A percentile compares a stretch with the other conserved stretches of the same genome.
Evolutionary conservation across 2,888 invertebrate species (phyloP).

Genomic region (Dryobotodes eremita): DNA sequence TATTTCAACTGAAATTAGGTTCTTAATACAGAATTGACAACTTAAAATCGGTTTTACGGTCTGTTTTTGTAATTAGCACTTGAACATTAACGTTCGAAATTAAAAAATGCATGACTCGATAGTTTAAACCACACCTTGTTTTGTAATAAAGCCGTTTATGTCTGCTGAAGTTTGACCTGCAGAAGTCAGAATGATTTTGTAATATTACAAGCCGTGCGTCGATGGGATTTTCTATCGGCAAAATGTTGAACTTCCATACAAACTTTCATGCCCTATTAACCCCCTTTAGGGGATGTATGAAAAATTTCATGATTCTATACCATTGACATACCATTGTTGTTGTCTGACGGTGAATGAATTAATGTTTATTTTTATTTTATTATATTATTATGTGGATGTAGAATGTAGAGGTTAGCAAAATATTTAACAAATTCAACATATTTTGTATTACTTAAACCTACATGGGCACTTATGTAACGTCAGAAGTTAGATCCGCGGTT

Average conservation of each 20-base stretch:
- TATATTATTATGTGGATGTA: no score
- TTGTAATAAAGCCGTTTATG: background rate
- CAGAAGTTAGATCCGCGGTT: no score
- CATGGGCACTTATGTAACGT: background rate
- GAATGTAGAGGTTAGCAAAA: background rate
- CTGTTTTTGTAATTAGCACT: background rate
- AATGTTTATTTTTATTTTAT: no score
- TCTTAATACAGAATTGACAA: background rate
- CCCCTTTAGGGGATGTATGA: no score
- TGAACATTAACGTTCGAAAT: background rate
- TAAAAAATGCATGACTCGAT: background rate
- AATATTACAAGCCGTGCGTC: background rate
- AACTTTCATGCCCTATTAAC: no score
- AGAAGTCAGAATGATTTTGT: background rate
- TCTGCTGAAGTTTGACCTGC: background rate
- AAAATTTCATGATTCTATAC: no score
- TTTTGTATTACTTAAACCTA: background rate
- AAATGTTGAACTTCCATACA: no score
- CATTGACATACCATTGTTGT: no score
- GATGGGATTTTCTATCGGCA: no score
- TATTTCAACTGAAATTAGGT: background rate
- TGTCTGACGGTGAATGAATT: no score
- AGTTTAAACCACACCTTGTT: no score
- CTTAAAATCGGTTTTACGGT: background rate
- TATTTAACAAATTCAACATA: background rate